Conservation (phyloP, 2,888 invertebrate species). For the Mythimna lalbum region DNA sequence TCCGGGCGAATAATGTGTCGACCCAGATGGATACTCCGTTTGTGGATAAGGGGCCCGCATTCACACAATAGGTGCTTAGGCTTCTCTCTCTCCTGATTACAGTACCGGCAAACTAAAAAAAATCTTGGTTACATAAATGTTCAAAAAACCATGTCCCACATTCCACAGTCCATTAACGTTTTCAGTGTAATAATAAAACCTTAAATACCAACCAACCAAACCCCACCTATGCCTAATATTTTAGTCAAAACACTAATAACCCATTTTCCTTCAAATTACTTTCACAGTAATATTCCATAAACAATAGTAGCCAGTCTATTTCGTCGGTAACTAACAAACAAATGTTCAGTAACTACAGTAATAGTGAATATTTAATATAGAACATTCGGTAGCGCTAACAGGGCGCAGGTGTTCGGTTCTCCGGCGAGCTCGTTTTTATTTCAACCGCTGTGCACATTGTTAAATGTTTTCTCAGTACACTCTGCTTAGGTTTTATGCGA, state of each 20-base stretch:
- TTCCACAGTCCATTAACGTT: neutral
- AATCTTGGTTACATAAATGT: too few species aligned
- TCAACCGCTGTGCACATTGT: constrained; percentile 18
- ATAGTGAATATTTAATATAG: constrained; percentile 51
- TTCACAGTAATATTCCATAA: constrained; percentile 21
- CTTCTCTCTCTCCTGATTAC: too few species aligned
- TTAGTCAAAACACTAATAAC: neutral
- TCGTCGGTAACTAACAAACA: constrained; percentile 22
- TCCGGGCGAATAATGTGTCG: too few species aligned
- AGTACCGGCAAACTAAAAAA: too few species aligned
- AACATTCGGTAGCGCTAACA: constrained; percentile 40
- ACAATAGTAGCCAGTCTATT: constrained; percentile 33
- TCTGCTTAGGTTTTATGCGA: constrained; percentile 20
- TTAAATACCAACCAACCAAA: neutral
- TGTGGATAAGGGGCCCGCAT: too few species aligned
- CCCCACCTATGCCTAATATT: too few species aligned
- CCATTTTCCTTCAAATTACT: constrained; percentile 22
- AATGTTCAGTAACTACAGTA: constrained; percentile 12
- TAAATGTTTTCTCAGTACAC: constrained; percentile 45
- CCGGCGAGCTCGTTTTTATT: constrained; percentile 47
- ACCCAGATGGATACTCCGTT: too few species aligned
- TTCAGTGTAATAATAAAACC: neutral
- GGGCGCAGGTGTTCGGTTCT: constrained; percentile 47
- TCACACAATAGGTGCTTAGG: too few species aligned
- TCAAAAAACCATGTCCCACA: neutral